Evolutionary conservation across 2,888 invertebrate genomes (phyloP).

Genomic region (Zelleria hepariella): DNA sequence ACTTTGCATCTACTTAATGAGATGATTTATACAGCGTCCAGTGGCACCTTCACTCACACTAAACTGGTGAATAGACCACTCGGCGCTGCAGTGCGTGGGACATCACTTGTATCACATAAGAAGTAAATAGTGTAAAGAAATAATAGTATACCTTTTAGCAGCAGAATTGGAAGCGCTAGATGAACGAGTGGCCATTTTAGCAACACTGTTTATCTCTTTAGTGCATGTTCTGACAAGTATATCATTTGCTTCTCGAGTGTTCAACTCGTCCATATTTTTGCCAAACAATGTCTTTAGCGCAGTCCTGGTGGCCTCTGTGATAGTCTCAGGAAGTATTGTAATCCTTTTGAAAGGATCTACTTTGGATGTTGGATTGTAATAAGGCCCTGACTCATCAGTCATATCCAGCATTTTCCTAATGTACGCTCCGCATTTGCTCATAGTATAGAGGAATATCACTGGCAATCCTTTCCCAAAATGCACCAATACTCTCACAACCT

Average conservation of each 20-base stretch:
- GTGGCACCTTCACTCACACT: no score
- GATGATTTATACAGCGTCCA: no score
- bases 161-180: conserved; percentile 44
- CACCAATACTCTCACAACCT: conserved; percentile 81
- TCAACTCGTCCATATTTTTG: conserved; percentile 78
- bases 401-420: conserved; percentile 81
- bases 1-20: no score
- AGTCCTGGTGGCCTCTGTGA: conserved; percentile 76
- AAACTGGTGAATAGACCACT: no score
- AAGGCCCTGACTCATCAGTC: conserved; percentile 70
- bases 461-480: conserved; percentile 84
- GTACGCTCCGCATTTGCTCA: conserved; percentile 76
- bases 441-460: conserved; percentile 85
- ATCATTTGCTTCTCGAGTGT: conserved; percentile 83
- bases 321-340: conserved; percentile 79
- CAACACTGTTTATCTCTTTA: conserved; percentile 60
- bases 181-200: conserved; percentile 56
- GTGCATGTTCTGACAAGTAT: conserved; percentile 84
- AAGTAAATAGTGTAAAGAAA: not conserved
- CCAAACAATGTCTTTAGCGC: conserved; percentile 77
- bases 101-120: no score
- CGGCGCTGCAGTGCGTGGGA: no score
- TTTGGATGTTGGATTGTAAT: conserved; percentile 74
- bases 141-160: conserved; percentile 39
- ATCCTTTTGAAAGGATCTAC: conserved; percentile 81